Evolutionary conservation across 2,888 invertebrate genomes (phyloP).

Genomic region (Cantharis lateralis): DNA sequence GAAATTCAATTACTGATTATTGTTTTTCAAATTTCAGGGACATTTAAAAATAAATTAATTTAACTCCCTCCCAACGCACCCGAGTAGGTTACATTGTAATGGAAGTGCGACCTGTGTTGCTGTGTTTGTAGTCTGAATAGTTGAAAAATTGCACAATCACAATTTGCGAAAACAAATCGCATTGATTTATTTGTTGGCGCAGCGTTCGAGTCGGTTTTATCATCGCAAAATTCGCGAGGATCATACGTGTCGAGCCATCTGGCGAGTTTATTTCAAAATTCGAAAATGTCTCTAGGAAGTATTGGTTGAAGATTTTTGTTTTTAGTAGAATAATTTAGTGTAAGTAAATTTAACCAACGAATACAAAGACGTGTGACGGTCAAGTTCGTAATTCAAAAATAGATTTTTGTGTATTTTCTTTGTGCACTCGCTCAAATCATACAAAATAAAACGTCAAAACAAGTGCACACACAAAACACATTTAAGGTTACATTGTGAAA

Average conservation of each 20-base stretch:
- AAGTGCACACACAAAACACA: conserved; percentile 24
- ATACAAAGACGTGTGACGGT: conserved; percentile 40
- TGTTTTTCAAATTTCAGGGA: too few species aligned
- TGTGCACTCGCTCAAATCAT: neutral
- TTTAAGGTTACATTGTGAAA: conserved; percentile 44
- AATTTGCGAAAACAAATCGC: neutral
- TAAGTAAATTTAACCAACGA: neutral
- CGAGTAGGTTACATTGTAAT: neutral
- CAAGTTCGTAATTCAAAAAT: conserved; percentile 40
- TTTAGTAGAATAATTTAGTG: neutral
- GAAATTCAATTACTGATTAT: too few species aligned
- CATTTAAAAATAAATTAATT: neutral
- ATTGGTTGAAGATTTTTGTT: neutral
- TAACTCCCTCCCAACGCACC: neutral
- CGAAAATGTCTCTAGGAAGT: neutral
- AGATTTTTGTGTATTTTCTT: neutral
- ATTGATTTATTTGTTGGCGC: neutral
- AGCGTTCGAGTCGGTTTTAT: neutral
- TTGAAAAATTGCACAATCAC: neutral
- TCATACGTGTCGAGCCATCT: neutral
- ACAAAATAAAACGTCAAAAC: neutral
- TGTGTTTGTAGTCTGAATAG: too few species aligned
- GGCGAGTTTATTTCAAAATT: neutral
- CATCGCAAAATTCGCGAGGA: neutral
- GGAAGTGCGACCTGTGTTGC: neutral